Base-by-base conservation (phyloP, 2,797 vertebrate genomes). In the Triplophysa bombifrons region DNA sequence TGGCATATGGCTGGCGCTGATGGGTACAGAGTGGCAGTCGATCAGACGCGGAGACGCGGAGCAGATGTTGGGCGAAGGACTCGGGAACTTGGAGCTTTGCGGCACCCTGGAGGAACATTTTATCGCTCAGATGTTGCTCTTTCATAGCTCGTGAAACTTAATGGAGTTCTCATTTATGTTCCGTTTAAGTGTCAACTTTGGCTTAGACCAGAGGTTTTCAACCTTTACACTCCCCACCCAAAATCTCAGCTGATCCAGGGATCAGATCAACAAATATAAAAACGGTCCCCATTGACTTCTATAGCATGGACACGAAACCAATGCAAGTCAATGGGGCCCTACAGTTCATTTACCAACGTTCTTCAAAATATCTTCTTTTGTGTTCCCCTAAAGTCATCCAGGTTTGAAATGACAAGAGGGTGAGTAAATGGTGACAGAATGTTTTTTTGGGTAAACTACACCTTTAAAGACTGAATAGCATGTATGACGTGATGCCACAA, bases 1-100 rank as follows among this genome's bases (percentile, higher is more conserved):
- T 64, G 25, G 58, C 79, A 74, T 83, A 74, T 71, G 71, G 66
- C 50, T 63, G 72, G 6, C 30, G n/a, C 56, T 58, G 76, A 77
- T 79, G 74, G 68, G 44, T 74, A 68, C 58, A 19, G 78, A 17
- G 17, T 61, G 73, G 44, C 78, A 72, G 66, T 14, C 69, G 46
- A 75, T 72, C 68, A 20, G 63, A 78, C 58, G 51, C 2, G n/a
- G 76, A 63, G 67, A 70, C 7, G 67, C 27, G 30, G 56, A 77
- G 55, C 76, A 63, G 76, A 78, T 78, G 66, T 50, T 78, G 76
- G 58, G 48, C 0, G 30, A 78, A 63, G 30, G 66, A 77, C 17
- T 68, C 19, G 8, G 55, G 50, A 80, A 73, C 7, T 22, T 63
- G 20, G 30, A 12, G 3, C 44, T 74, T 74, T 63, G 46, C 50